Evolutionary conservation across 2,888 invertebrate species (phyloP).

Genomic region (Charanyca ferruginea): DNA sequence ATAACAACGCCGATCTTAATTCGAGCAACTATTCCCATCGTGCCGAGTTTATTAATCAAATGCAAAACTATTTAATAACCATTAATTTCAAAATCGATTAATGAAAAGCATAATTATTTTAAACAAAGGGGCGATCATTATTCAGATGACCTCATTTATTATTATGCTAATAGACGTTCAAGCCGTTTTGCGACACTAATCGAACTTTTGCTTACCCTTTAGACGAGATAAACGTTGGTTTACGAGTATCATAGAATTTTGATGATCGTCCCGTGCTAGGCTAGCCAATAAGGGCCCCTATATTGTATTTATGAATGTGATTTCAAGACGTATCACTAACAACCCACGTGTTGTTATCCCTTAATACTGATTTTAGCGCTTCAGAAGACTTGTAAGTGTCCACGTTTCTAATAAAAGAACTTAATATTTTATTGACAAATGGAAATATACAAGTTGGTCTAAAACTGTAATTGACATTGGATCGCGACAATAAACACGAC

Average conservation of each 20-base stretch:
- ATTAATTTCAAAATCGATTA: slow-evolving; percentile 17
- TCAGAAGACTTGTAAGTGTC: not conserved
- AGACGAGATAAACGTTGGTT: slow-evolving; percentile 23
- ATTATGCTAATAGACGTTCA: slow-evolving; percentile 28
- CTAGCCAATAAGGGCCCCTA: slow-evolving; percentile 3
- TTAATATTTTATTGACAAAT: slow-evolving; percentile 12
- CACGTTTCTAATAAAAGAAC: slow-evolving; percentile 34
- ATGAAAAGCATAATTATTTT: slow-evolving; percentile 34
- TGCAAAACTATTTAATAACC: not conserved
- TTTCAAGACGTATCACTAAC: slow-evolving; percentile 22
- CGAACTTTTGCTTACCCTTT: slow-evolving; percentile 35
- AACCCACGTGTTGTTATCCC: slow-evolving; percentile 9
- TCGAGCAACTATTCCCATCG: not conserved
- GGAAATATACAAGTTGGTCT: slow-evolving; percentile 8
- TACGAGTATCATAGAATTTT: slow-evolving; percentile 41
- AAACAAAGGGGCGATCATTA: slow-evolving; percentile 30
- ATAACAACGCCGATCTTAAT: too few relatives aligned
- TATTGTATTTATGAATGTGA: slow-evolving; percentile 16
- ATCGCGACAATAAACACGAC: slow-evolving; percentile 69
- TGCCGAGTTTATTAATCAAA: not conserved
- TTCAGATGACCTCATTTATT: slow-evolving; percentile 32
- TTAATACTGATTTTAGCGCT: not conserved
- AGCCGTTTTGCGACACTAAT: slow-evolving; percentile 41
- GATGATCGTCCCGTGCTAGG: slow-evolving; percentile 28
- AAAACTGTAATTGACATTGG: slow-evolving; percentile 64